Evolutionary conservation across 30 jellyfish, hydroid and myxozoan genomes (phyloP), one percentile per base, ranked within the genome.

Genomic region (Chrysaora quinquecirrha): DNA sequence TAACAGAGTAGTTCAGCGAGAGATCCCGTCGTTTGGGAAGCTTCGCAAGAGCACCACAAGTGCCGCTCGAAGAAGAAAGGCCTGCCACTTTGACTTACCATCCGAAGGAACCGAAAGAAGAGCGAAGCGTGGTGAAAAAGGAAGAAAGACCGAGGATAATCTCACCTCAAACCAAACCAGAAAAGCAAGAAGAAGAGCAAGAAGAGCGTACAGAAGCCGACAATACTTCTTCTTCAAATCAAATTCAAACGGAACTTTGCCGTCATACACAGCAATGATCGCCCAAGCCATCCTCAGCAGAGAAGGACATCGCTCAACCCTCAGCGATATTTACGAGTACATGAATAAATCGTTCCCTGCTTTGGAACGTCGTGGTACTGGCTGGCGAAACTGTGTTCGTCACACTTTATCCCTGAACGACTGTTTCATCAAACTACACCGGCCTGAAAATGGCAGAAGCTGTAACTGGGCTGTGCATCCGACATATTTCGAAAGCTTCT

Each of bases 381-480:
- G 99, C 65, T 94, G 99, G 99, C 63, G 99, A 22, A 94, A 94
- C 73, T 94, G 99, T 61, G 99, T 94, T 29, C 95, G 99, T 21
- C 99, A 94, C 72, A 94, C 99, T 12, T 75, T 94, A 27, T 94
- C 99, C 52, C 71, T 94, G 30, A 94, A 88, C 72, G 99, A 94
- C 68, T 94, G 99, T 82, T 94, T 94, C 80, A 69, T 94, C 68
- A 94, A 94, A 49, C 88, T 88, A 16, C 96, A 94, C 34, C 93
- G 99, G 34, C 99, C 99, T 0, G 99, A 94, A 61, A 94, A 94
- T 60, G 99, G 99, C 6, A 90, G 99, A 11, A 87, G 97, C 82
- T 94, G 99, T 67, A 88, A 94, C 73, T 94, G 99, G 99, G 95
- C 99, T 34, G 88, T 94, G 24, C 99, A 94, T 79, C 99, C 99